phyloP scores from a whole-genome alignment of 2,888 invertebrate genomes.

The Ophion costatus region DNA sequence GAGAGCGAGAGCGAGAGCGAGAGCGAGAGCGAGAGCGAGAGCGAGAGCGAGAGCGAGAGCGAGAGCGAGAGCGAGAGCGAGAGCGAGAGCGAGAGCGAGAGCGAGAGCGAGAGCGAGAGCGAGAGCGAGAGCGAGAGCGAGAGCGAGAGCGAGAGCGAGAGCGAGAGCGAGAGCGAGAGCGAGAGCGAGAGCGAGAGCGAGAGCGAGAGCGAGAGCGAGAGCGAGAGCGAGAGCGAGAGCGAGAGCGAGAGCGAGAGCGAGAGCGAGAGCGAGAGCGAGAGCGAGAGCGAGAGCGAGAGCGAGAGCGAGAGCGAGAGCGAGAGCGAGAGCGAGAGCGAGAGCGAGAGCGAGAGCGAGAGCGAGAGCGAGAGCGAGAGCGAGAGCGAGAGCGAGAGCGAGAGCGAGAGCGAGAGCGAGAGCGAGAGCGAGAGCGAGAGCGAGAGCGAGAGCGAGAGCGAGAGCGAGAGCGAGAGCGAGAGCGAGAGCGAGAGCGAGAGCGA shows the following conservation, averaged over 20 bases:
- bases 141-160: background rate
- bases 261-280: conserved; percentile 1
- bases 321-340: background rate
- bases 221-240: background rate
- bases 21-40: background rate
- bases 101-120: conserved; percentile 1
- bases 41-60: background rate
- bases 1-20: background rate
- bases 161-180: background rate
- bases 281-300: conserved; percentile 1
- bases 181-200: background rate
- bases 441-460: conserved; percentile 1
- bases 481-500: background rate
- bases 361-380: background rate
- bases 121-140: background rate
- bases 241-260: background rate
- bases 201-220: background rate
- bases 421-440: background rate
- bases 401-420: background rate
- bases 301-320: background rate
- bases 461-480: conserved; percentile 1
- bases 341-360: background rate
- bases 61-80: background rate
- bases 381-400: background rate
- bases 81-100: conserved; percentile 1